Base-by-base conservation (phyloP, 2,113 vertebrate genomes). In the Lagenorhynchus albirostris region DNA sequence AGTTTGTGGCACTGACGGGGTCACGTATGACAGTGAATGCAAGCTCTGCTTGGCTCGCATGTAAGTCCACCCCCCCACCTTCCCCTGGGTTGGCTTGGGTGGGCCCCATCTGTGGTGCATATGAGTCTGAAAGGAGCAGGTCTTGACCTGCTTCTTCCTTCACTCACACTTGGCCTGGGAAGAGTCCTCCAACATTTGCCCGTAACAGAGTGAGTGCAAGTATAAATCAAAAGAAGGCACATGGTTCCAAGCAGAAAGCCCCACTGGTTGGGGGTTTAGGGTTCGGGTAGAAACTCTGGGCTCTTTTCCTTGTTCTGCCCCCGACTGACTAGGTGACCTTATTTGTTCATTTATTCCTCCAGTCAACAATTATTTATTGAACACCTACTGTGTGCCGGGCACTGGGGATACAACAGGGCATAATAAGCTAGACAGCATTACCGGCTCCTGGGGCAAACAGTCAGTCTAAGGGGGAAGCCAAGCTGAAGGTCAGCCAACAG, bases 1-100 rank as follows among this genome's bases (percentile, higher is more conserved):
- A 0, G 81, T 98, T 86, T 98, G 98, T 33, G 98, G 98, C 90
- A 98, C 98, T 6, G 86, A 98, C 2, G 86, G 89, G 15, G 29
- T 97, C 68, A 98, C 96, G 1, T 98, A 98, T 44, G 11, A 92
- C n/a, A 98, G 67, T 76, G 98, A 98, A 92, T 98, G 98, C 58
- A 65, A 96, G 15, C 89, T 98, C 80, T 98, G 98, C 50, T 26
- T 93, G 89, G 25, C 60, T 29, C 71, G 92, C 60, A 89, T 98
- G 94, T 98, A 98, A 98, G 98, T 96, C 4, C 15, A 70, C 21
- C 67, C 60, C 60, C 21, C 50, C n/a, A 14, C 17, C 10, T 36
- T 25, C 50, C 47, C 63, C 87, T 14, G 1, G 17, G 41, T n/a
- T 70, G 47, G 13, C 26, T 38, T 81, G 80, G 20, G 8, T 74